These are phyloP conservation scores for Trichonephila clavata DNA, from an alignment of 1,140 invertebrate genomes.

Conservation along the genomic window DNA sequence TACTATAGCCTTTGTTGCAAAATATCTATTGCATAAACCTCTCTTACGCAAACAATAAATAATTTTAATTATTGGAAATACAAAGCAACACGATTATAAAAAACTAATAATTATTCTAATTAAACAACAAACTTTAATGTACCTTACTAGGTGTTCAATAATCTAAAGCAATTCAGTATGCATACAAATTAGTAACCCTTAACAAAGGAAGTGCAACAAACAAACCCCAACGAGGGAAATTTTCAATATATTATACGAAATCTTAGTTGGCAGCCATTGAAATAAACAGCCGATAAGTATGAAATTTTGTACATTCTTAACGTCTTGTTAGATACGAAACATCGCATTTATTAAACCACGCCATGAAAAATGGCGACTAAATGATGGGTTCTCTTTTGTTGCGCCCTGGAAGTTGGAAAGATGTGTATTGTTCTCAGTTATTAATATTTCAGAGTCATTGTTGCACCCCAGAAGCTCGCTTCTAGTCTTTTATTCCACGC, in stretches of 20 bases:
- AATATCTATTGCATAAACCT: too few species aligned
- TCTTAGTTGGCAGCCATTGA: neutral
- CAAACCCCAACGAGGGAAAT: neutral
- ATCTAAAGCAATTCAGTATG: neutral
- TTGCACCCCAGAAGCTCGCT: neutral
- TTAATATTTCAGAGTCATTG: constrained; percentile 35
- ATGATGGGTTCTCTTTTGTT: neutral
- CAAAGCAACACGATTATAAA: too few species aligned
- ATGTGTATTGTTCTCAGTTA: constrained; percentile 5
- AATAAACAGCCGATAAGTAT: neutral
- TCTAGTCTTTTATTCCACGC: neutral
- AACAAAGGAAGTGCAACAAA: neutral
- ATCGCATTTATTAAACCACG: constrained; percentile 9
- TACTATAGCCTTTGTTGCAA: too few species aligned
- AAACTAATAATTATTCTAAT: too few species aligned
- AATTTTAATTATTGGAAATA: too few species aligned
- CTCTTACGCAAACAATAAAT: too few species aligned
- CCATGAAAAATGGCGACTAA: neutral
- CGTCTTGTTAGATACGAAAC: neutral
- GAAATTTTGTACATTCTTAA: neutral
- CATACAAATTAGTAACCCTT: neutral
- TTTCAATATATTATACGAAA: neutral
- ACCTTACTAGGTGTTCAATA: neutral
- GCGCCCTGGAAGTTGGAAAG: neutral
- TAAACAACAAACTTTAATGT: too few species aligned